Base-by-base conservation (phyloP, 2,888 invertebrate genomes). In the Tillus elongatus region DNA sequence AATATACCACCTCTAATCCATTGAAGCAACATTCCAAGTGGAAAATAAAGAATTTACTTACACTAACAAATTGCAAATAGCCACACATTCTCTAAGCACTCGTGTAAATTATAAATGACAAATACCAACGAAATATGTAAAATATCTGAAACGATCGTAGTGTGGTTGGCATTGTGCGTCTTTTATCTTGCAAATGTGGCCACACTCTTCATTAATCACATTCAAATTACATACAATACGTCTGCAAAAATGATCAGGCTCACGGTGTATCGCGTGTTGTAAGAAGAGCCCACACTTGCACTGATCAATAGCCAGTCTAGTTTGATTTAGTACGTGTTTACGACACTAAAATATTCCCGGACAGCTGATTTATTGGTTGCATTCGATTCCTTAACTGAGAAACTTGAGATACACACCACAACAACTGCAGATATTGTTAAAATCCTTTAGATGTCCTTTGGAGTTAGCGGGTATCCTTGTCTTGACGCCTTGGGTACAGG, bases 281-380 rank as follows among this genome's bases (percentile, higher is more conserved):
- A 19, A 6, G 6, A 6, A 6, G 24, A 19, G 24, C 24, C 24
- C 24, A 19, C 24, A 19, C 24, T 19, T 19, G 6, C 27, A 33
- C 56, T 54, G 56, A 57, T 57, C 57, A 57, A 56, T 57, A 57
- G 57, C 52, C 52, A 50, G 46, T 45, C 49, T 49, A 49, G 48
- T 54, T 56, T 57, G 56, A 57, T 57, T 57, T 57, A 57, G 49
- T 47, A 51, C 46, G 52, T 56, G 55, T 56, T 56, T 54, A 49
- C 51, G 54, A 51, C 53, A 52, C 51, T 55, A 55, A 57, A 56
- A 56, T 55, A 57, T 56, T 56, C 54, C 49, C 47, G 38, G 24
- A 13, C 37, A 31, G 28, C 46, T 53, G 56, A 57, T 57, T 57
- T 57, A 57, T 57, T 51, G 46, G 50, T 41, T 53, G 50, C 52